Conservation (phyloP, 30 jellyfish, hydroid and myxozoan species). For the Cassiopea xamachana region DNA sequence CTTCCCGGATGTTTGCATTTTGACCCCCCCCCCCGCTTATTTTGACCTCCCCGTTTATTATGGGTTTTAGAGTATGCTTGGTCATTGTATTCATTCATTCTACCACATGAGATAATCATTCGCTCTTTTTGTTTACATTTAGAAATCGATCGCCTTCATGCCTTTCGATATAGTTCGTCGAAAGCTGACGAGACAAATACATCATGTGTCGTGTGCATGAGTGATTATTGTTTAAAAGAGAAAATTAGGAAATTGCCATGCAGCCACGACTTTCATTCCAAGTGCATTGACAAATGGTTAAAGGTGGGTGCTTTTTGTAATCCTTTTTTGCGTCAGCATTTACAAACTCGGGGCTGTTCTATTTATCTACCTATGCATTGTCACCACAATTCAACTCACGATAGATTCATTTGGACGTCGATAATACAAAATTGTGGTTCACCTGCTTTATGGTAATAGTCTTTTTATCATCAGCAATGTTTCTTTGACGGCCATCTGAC, state of each 20-base stretch:
- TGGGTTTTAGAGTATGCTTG: no score
- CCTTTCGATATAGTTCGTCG: slow-evolving; percentile 85
- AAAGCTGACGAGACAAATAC: slow-evolving; percentile 84
- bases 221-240: slow-evolving; percentile 83
- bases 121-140: no score
- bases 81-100: no score
- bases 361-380: no score
- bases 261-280: slow-evolving; percentile 94
- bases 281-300: slow-evolving; percentile 95
- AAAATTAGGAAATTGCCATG: slow-evolving; percentile 90
- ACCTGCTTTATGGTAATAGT: neutral
- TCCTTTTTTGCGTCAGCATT: neutral
- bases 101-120: no score
- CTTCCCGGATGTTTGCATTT: no score
- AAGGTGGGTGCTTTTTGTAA: slow-evolving; percentile 50
- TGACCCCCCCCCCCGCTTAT: no score
- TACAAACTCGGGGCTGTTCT: no score
- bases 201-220: slow-evolving; percentile 92
- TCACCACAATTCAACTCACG: neutral
- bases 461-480: neutral
- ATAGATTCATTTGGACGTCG: neutral
- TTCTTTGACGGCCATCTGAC: neutral
- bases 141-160: slow-evolving; percentile 87
- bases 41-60: no score
- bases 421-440: neutral